phyloP scores from a whole-genome alignment of 2,888 invertebrate genomes.

The Euphydryas editha region DNA sequence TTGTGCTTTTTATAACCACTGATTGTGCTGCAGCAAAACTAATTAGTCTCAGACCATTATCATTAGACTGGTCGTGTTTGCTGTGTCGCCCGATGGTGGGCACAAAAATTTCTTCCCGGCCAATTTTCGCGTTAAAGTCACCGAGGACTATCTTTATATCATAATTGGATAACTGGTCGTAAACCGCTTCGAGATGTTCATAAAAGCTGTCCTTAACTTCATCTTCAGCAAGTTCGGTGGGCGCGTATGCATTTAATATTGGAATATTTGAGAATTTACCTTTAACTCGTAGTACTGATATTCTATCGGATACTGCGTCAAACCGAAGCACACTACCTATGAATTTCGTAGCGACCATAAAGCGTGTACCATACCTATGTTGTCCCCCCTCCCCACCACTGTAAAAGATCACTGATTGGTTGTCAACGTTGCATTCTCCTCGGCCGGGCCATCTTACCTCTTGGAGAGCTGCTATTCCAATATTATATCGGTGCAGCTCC shows the following conservation, averaged over 20 bases:
- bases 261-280: slow-evolving; percentile 26
- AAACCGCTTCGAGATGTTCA: background rate
- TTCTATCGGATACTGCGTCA: slow-evolving; percentile 28
- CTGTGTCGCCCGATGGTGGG: background rate
- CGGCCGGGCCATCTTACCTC: slow-evolving; percentile 20
- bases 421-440: slow-evolving; percentile 22
- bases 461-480: slow-evolving; percentile 11
- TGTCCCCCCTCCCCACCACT: slow-evolving; percentile 11
- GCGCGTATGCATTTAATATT: slow-evolving; percentile 30
- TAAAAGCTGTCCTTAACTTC: background rate
- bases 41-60: background rate
- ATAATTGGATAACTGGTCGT: background rate
- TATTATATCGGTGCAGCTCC: background rate
- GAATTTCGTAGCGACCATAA: slow-evolving; percentile 12
- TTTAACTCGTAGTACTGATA: slow-evolving; percentile 22
- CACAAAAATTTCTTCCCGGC: background rate
- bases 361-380: slow-evolving; percentile 24
- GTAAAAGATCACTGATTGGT: slow-evolving; percentile 19
- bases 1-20: background rate
- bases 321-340: slow-evolving; percentile 19
- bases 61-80: background rate
- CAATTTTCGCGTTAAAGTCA: background rate
- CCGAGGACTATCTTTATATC: background rate
- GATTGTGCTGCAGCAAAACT: background rate
- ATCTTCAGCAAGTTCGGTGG: slow-evolving; percentile 24